Evolutionary conservation across 2,797 vertebrate species (phyloP), one percentile per base, ranked within the genome.

Genomic region (Emys orbicularis): DNA sequence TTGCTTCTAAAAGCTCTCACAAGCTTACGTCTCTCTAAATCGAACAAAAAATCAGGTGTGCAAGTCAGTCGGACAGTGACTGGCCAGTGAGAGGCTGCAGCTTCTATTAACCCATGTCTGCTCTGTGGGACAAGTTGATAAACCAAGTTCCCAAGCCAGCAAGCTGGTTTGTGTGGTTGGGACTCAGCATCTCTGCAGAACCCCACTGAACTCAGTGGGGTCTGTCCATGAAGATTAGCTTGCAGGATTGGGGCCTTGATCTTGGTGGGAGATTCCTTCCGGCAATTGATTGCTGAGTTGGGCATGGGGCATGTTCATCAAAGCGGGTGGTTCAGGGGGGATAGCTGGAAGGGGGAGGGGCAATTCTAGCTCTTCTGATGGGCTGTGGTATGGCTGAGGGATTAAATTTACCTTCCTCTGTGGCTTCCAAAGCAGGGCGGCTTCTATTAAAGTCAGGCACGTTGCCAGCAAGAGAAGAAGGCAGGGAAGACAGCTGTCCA

Each of bases 11-110:
- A 94, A 86, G 79, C 27, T 82, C 83, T 93, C 77, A 76, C 4
- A 54, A 87, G 80, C 86, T 92, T 44, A 85, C 47, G 84, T 54
- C 76, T 93, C 88, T 87, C 79, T 81, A 85, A 96, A 94, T 18
- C 25, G 18, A 86, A 91, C 29, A 82, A 86, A 93, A 93, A 44
- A 34, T 81, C 56, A 50, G 84, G 79, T 76, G 56, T n/a, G 65
- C 89, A n/a, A 44, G 21, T 12, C 37, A 56, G 68, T 72, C 77
- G 44, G 94, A 65, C 0, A 0, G 80, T 3, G 41, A 2, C 50
- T 18, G 12, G 29, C 74, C n/a, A 13, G 21, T 52, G n/a, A 8
- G 52, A 79, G 92, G 84, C n/a, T 85, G 87, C 72, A 57, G 74
- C 31, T 1, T 2, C 92, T 61, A 31, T 53, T 81, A 84, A 59